A percentile compares a stretch with the other conserved stretches of the same genome.
phyloP scores from a whole-genome alignment of 2,113 vertebrate genomes.

The Platysternon megacephalum region DNA sequence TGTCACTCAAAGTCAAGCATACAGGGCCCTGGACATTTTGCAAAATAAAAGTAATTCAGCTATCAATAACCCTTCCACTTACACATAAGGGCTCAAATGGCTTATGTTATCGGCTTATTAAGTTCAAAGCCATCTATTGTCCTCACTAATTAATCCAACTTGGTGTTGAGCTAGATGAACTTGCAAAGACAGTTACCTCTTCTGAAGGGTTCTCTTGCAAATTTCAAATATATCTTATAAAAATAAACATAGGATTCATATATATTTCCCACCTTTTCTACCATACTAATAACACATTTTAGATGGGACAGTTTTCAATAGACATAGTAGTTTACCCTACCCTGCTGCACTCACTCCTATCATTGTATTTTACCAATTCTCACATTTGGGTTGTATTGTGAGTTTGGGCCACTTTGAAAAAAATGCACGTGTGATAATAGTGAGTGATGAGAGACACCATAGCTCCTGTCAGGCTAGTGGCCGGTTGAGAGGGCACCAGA shows the following conservation, averaged over 20 bases:
- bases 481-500: background rate
- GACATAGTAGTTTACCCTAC: background rate
- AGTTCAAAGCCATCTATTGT: conserved; percentile 28
- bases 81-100: background rate
- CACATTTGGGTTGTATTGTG: background rate
- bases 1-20: conserved; percentile 24
- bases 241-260: background rate
- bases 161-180: background rate
- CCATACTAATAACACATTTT: background rate
- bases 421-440: background rate
- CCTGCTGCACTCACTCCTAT: background rate
- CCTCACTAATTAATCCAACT: conserved; percentile 8
- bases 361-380: background rate
- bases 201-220: background rate
- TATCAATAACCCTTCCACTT: background rate
- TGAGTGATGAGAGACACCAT: background rate
- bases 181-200: background rate
- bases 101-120: conserved; percentile 18
- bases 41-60: conserved; percentile 17
- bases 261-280: background rate
- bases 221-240: background rate
- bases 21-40: background rate
- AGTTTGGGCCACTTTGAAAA: background rate
- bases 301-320: background rate
- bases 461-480: background rate